phyloP scores from a whole-genome alignment of 1,140 invertebrate genomes.

The Camponotus floridanus region DNA sequence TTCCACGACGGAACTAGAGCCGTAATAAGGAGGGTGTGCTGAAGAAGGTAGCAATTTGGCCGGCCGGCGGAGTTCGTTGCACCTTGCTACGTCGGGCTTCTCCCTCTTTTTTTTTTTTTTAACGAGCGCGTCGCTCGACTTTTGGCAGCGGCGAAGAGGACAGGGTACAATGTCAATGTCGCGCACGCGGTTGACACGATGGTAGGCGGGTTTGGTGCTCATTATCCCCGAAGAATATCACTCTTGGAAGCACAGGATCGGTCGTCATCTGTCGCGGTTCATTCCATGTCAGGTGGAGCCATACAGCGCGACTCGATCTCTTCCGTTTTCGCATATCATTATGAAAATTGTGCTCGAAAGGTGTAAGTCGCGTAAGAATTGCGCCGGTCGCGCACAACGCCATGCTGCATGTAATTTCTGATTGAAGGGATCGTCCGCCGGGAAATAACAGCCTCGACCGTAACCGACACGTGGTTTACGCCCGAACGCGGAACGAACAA shows the following conservation, averaged over 20 bases:
- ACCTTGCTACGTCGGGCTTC: constrained; percentile 17
- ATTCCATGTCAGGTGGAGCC: constrained; percentile 76
- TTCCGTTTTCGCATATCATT: constrained; percentile 77
- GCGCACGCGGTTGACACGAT: constrained; percentile 8
- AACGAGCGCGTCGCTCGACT: constrained; percentile 31
- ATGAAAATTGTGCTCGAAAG: constrained; percentile 78
- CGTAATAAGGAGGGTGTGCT: constrained; percentile 55
- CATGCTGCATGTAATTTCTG: constrained; percentile 31
- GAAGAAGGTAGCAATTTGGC: constrained; percentile 66
- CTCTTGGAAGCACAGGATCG: constrained; percentile 37
- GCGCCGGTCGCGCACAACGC: constrained; percentile 42
- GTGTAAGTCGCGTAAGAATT: constrained; percentile 67
- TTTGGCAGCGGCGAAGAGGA: constrained; percentile 6
- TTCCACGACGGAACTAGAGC: constrained; percentile 50
- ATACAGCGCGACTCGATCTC: constrained; percentile 53
- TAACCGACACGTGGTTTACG: constrained; percentile 41
- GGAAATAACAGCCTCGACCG: constrained; percentile 32
- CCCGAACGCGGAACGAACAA: constrained; percentile 3
- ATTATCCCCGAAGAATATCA: constrained; percentile 52
- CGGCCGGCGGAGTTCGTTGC: constrained; percentile 23
- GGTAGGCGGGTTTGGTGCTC: constrained; percentile 14
- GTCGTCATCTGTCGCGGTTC: constrained; percentile 73
- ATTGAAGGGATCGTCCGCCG: constrained; percentile 57
- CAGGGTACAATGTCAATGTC: constrained; percentile 42
- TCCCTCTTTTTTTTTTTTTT: not conserved